A percentile compares a stretch with the other conserved stretches of the same genome.
Conservation (phyloP, 2,113 vertebrate genomes). For the Elachura formosa region DNA sequence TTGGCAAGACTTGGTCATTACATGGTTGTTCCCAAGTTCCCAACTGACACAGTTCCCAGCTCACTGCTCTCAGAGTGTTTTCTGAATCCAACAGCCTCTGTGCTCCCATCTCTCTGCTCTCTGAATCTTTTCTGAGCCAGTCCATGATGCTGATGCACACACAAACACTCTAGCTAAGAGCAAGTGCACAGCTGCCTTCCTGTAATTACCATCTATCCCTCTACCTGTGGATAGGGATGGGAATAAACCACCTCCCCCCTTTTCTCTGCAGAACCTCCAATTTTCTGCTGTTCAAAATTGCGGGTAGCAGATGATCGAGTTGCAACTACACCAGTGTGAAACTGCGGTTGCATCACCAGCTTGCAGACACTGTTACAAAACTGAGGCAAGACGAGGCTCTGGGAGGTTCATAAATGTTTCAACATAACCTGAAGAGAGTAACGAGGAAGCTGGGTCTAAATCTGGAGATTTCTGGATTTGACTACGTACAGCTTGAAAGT, state of each 20-base stretch:
- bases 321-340: constrained; percentile 1
- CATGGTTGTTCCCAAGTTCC: background rate
- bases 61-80: background rate
- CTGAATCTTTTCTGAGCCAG: background rate
- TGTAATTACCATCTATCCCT: background rate
- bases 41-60: background rate
- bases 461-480: constrained; percentile 20
- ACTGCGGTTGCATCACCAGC: constrained; percentile 9
- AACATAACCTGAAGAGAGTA: constrained; percentile 44
- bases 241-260: background rate
- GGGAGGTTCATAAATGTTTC: constrained; percentile 46
- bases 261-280: background rate
- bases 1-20: background rate
- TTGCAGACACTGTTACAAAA: constrained; percentile 52
- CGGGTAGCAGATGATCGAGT: background rate
- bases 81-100: background rate
- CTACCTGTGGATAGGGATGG: background rate
- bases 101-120: too few relatives aligned
- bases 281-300: constrained; percentile 2
- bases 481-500: background rate
- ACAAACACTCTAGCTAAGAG: background rate
- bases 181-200: background rate
- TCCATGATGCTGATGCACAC: background rate
- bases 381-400: background rate
- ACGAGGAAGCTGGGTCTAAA: constrained; percentile 1